Percentiles rank a stretch among this genome's conserved stretches.
Evolutionary conservation across 2,888 invertebrate species (phyloP).

Genomic region (Pammene aurita): DNA sequence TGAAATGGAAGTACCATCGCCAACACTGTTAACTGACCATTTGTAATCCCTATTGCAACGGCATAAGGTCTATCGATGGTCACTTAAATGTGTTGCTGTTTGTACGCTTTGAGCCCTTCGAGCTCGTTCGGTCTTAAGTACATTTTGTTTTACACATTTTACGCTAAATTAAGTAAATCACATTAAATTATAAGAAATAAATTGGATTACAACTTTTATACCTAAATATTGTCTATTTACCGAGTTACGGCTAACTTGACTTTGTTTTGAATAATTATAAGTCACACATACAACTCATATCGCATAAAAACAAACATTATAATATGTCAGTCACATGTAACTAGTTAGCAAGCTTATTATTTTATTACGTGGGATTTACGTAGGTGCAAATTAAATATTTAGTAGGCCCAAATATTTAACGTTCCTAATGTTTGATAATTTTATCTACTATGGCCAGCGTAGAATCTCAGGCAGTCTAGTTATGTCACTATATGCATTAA

Average conservation of each 20-base stretch:
- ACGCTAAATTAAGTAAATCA: no score
- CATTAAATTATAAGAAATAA: no score
- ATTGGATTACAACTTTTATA: background rate
- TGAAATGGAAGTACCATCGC: no score
- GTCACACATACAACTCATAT: slow-evolving; percentile 11
- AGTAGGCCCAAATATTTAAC: slow-evolving; percentile 50
- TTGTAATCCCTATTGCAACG: no score
- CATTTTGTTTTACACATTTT: no score
- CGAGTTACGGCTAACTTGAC: slow-evolving; percentile 16
- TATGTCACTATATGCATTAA: slow-evolving; percentile 11
- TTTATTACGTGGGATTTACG: slow-evolving; percentile 48
- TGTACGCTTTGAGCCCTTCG: no score
- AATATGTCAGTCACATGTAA: slow-evolving; percentile 31
- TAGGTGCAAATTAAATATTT: slow-evolving; percentile 53
- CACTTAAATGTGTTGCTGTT: no score
- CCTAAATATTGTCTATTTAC: slow-evolving; percentile 18
- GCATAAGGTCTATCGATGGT: no score
- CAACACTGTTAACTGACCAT: no score
- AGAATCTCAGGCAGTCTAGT: slow-evolving; percentile 14
- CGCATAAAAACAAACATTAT: slow-evolving; percentile 5
- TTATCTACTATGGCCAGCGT: slow-evolving; percentile 11
- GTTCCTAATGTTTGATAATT: background rate
- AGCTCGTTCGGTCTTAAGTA: no score
- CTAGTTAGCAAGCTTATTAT: slow-evolving; percentile 33
- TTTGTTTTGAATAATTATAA: slow-evolving; percentile 23